phyloP scores from a whole-genome alignment of 2,888 invertebrate species.

The Sisyra nigra region DNA sequence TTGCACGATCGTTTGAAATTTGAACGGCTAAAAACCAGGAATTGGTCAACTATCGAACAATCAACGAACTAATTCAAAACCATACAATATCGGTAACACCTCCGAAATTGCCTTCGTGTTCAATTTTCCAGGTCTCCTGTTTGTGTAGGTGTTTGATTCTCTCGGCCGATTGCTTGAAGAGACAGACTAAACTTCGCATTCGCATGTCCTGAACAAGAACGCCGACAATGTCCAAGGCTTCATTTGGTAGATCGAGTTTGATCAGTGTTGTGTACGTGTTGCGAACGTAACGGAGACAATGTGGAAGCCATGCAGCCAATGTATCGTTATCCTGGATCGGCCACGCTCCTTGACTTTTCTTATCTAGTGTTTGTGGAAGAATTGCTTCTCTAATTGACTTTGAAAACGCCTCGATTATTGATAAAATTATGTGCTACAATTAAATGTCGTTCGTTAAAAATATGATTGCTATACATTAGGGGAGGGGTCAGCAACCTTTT shows the following conservation, averaged over 20 bases:
- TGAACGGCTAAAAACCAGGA: conserved; percentile 37
- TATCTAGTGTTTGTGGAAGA: conserved; percentile 43
- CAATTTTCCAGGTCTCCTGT: conserved; percentile 75
- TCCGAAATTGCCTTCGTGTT: conserved; percentile 67
- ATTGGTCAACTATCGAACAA: not conserved
- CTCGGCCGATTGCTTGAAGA: conserved; percentile 71
- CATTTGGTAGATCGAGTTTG: conserved; percentile 72
- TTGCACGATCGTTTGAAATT: conserved; percentile 54
- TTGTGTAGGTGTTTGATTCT: conserved; percentile 53
- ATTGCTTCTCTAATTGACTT: conserved; percentile 56
- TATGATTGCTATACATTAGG: too few species aligned
- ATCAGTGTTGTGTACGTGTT: conserved; percentile 68
- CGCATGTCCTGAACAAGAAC: conserved; percentile 75
- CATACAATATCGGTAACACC: conserved; percentile 68
- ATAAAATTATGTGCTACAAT: conserved; percentile 58
- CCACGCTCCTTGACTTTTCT: conserved; percentile 30
- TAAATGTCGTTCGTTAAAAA: conserved; percentile 13
- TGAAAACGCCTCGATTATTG: conserved; percentile 58
- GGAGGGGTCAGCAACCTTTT: too few species aligned
- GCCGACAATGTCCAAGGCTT: conserved; percentile 72
- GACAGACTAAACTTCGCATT: conserved; percentile 67
- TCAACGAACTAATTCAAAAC: conserved; percentile 8
- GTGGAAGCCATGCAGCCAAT: conserved; percentile 53
- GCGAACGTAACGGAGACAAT: conserved; percentile 64
- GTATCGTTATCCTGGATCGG: conserved; percentile 35